Percentiles rank a stretch among this genome's conserved stretches.
These are phyloP conservation scores for Takifugu flavidus DNA, from an alignment of 2,113 vertebrate species.

Conservation along the genomic window DNA sequence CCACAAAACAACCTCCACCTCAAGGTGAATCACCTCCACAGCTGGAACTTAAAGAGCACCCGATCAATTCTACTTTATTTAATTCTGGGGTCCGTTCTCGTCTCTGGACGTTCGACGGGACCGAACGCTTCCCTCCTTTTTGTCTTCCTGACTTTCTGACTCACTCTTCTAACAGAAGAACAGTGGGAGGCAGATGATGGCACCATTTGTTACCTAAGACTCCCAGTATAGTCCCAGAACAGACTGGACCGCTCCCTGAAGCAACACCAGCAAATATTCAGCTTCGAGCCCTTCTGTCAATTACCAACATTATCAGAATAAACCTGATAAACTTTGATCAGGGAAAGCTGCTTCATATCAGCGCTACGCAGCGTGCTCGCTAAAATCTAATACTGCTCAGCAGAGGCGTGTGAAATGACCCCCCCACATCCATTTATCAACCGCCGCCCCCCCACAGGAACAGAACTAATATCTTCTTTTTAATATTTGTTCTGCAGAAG, in stretches of 20 bases:
- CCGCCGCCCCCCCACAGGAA: not conserved
- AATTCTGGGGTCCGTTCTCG: slow-evolving; percentile 19
- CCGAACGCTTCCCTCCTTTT: slow-evolving; percentile 18
- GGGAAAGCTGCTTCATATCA: slow-evolving; percentile 1
- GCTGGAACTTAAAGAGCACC: no score
- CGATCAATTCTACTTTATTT: not conserved
- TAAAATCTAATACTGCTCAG: not conserved
- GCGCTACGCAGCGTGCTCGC: not conserved
- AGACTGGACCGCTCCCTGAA: slow-evolving; percentile 10
- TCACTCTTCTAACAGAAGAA: slow-evolving; percentile 55
- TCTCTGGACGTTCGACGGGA: slow-evolving; percentile 10
- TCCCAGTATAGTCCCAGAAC: slow-evolving; percentile 33
- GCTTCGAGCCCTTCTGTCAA: not conserved
- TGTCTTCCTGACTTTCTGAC: slow-evolving; percentile 42
- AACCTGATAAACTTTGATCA: not conserved
- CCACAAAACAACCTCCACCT: no score
- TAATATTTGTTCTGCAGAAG: no score
- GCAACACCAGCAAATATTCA: not conserved
- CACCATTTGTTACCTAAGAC: slow-evolving; percentile 53
- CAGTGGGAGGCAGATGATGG: slow-evolving; percentile 52
- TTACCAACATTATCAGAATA: slow-evolving; percentile 4
- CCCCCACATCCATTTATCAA: slow-evolving; percentile 23
- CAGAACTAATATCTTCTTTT: no score
- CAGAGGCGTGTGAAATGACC: not conserved
- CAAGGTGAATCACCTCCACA: no score